Evolutionary conservation across 64 coral and sea anemone genomes (phyloP).

Genomic region (Platygyra sinensis): DNA sequence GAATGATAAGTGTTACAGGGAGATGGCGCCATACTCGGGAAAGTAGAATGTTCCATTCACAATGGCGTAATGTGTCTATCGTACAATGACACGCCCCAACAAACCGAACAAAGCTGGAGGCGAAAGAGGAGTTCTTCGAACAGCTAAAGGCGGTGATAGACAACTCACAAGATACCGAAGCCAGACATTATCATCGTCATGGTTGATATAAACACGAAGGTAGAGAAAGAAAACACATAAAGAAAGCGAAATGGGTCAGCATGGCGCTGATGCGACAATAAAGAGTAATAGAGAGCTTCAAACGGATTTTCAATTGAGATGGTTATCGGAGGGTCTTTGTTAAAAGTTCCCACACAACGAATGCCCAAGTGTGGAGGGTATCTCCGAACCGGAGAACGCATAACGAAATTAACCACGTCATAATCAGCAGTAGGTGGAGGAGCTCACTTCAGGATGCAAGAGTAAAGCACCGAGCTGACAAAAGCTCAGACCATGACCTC

Average conservation of each 20-base stretch:
- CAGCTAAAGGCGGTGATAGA: background rate
- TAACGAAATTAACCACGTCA: constrained; percentile 32
- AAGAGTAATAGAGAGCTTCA: constrained; percentile 9
- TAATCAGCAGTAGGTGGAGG: constrained; percentile 35
- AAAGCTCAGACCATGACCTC: background rate
- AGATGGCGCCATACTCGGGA: no score
- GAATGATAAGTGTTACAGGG: no score
- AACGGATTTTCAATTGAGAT: constrained; percentile 28
- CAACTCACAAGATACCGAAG: background rate
- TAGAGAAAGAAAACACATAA: background rate
- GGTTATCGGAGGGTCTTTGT: no score
- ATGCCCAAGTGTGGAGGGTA: no score
- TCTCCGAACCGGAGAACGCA: constrained; percentile 13
- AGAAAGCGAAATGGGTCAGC: constrained; percentile 6
- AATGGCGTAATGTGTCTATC: background rate
- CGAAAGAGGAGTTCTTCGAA: background rate
- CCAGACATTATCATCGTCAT: background rate
- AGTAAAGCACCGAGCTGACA: background rate
- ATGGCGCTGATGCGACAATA: constrained; percentile 8
- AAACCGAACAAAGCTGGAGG: background rate
- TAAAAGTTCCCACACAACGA: constrained; percentile 26
- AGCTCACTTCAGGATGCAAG: constrained; percentile 11
- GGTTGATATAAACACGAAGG: background rate
- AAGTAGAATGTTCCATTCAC: no score
- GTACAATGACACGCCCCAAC: background rate